Conservation (phyloP, 2,113 vertebrate species). For the Megaptera novaeangliae region DNA sequence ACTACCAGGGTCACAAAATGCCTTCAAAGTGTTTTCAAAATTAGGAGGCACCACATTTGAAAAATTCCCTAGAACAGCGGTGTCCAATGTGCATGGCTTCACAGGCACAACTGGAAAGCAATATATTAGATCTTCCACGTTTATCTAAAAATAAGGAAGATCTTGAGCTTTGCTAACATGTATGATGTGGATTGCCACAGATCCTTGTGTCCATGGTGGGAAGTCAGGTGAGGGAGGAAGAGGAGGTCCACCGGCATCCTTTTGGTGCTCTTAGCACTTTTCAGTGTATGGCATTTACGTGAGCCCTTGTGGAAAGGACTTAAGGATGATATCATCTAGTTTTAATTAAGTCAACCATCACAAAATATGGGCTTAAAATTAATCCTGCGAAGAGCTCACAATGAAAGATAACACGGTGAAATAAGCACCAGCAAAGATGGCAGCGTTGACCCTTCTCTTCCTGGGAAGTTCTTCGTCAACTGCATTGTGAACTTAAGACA, state of each 20-base stretch:
- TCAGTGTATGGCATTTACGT: background rate
- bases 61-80: background rate
- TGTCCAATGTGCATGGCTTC: too few relatives aligned
- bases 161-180: background rate
- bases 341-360: background rate
- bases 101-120: background rate
- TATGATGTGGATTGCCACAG: background rate
- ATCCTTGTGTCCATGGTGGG: background rate
- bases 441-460: background rate
- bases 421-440: background rate
- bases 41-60: background rate
- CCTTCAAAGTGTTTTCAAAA: background rate
- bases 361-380: background rate
- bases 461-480: background rate
- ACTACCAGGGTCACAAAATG: background rate
- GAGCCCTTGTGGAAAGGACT: background rate
- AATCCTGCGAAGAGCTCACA: background rate
- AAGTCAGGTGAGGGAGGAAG: background rate
- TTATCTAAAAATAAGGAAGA: background rate
- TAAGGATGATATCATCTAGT: background rate
- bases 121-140: background rate
- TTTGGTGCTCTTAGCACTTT: accelerated
- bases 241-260: background rate
- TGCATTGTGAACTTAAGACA: background rate
- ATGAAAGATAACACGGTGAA: background rate